Evolutionary conservation across 2,888 invertebrate species (phyloP).

Genomic region (Drosophila nigritarsus): DNA sequence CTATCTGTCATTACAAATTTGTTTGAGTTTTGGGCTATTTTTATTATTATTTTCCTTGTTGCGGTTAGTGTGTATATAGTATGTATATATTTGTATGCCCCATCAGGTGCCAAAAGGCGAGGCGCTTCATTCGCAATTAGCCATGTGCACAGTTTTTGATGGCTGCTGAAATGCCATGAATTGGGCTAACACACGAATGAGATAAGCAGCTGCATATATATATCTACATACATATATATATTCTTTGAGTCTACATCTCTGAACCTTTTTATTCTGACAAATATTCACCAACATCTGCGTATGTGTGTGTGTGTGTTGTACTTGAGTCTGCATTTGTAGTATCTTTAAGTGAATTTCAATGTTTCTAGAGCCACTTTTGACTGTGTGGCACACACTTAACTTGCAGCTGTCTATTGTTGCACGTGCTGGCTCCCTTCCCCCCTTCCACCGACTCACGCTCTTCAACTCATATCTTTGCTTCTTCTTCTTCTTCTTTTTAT

Average conservation of each 20-base stretch:
- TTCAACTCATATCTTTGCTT: slow-evolving; percentile 32
- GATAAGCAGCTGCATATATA: slow-evolving; percentile 46
- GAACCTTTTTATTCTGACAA: slow-evolving; percentile 2
- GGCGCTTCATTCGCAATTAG: slow-evolving; percentile 77
- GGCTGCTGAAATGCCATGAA: slow-evolving; percentile 60
- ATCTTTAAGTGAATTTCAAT: slow-evolving; percentile 44
- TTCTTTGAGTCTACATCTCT: background rate
- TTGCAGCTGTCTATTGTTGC: slow-evolving; percentile 44
- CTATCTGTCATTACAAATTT: slow-evolving; percentile 77
- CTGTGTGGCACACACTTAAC: slow-evolving; percentile 15
- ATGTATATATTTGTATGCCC: slow-evolving; percentile 57
- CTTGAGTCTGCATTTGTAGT: slow-evolving; percentile 23
- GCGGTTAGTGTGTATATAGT: slow-evolving; percentile 23
- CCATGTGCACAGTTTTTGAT: slow-evolving; percentile 67
- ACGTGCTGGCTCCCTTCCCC: background rate
- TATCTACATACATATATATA: background rate
- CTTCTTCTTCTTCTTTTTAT: background rate
- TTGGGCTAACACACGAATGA: slow-evolving; percentile 47
- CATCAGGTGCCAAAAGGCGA: slow-evolving; percentile 79
- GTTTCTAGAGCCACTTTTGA: slow-evolving; percentile 21
- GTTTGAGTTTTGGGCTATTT: slow-evolving; percentile 56
- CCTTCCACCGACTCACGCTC: background rate
- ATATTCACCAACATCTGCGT: background rate
- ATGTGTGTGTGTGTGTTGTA: background rate
- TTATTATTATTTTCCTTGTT: slow-evolving; percentile 39